Conservation (phyloP, 2,113 vertebrate genomes). For the Burhinus oedicnemus region DNA sequence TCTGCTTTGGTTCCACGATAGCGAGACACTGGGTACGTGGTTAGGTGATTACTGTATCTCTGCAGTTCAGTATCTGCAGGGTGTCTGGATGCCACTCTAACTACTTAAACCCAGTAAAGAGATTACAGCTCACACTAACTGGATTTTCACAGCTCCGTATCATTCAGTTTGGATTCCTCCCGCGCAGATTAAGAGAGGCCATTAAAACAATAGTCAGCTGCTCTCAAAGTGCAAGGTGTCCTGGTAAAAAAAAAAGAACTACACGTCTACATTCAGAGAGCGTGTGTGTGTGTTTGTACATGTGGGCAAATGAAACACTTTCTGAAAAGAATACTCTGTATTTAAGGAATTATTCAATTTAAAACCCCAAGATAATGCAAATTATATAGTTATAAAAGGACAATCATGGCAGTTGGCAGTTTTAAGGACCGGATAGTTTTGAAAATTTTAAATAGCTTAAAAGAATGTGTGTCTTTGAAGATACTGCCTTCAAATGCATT, state of each 20-base stretch:
- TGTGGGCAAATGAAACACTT: not conserved
- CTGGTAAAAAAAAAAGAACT: not conserved
- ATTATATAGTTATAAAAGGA: constrained; percentile 51
- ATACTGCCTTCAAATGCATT: constrained; percentile 53
- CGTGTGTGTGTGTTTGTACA: not conserved
- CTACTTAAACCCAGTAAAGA: constrained; percentile 96
- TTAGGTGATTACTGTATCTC: constrained; percentile 82
- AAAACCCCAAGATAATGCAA: constrained; percentile 44
- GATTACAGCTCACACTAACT: constrained; percentile 99
- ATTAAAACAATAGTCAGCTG: constrained; percentile 78
- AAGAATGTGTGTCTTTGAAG: constrained; percentile 67
- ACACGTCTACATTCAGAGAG: not conserved
- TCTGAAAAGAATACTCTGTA: not conserved
- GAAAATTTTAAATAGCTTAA: constrained; percentile 66
- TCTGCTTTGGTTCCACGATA: constrained; percentile 16
- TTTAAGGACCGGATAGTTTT: constrained; percentile 4
- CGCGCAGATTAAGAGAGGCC: constrained; percentile 88
- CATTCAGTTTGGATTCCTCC: constrained; percentile 88
- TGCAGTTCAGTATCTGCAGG: constrained; percentile 80
- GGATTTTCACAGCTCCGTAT: constrained; percentile 98
- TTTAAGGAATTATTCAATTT: not conserved
- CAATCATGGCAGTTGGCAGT: constrained; percentile 25
- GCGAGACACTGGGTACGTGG: constrained; percentile 49
- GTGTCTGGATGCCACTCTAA: constrained; percentile 86
- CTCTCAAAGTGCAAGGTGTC: constrained; percentile 63